phyloP scores from a whole-genome alignment of 2,113 vertebrate species.

The Gila orcuttii region DNA sequence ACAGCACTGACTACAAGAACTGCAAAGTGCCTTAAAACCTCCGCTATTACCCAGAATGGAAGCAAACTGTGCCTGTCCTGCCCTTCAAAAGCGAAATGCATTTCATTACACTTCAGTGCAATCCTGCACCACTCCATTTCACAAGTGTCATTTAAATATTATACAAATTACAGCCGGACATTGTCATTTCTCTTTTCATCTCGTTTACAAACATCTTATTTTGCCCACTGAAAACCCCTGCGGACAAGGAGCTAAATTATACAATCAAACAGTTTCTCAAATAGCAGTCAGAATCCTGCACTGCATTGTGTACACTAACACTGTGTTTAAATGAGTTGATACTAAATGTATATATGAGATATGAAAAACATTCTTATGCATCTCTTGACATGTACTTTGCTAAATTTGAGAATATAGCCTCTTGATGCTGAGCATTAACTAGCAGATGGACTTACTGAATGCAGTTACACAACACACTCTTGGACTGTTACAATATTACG shows the following conservation, averaged over 20 bases:
- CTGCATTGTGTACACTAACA: not conserved
- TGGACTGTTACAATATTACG: not conserved
- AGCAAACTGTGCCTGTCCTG: not conserved
- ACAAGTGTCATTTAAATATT: slow-evolving; percentile 15
- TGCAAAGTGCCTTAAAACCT: slow-evolving; percentile 12
- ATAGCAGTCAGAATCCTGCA: not conserved
- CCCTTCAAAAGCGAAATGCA: not conserved
- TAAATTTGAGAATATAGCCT: too few relatives aligned
- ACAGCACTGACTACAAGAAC: not conserved
- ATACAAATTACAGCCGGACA: not conserved
- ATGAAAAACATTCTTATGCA: not conserved
- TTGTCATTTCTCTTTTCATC: not conserved
- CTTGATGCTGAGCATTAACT: not conserved
- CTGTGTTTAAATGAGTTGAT: not conserved
- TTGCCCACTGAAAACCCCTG: not conserved
- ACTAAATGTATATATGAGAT: not conserved
- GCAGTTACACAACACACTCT: slow-evolving; percentile 1
- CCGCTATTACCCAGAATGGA: slow-evolving; percentile 7
- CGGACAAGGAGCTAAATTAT: not conserved
- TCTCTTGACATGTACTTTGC: not conserved
- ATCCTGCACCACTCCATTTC: not conserved
- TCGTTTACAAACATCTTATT: slow-evolving; percentile 2
- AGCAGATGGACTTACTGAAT: not conserved
- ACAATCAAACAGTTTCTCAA: slow-evolving; percentile 15
- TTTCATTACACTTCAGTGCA: slow-evolving; percentile 24